Conservation (phyloP, 1,140 invertebrate species). For the Bombus soroeensis region DNA sequence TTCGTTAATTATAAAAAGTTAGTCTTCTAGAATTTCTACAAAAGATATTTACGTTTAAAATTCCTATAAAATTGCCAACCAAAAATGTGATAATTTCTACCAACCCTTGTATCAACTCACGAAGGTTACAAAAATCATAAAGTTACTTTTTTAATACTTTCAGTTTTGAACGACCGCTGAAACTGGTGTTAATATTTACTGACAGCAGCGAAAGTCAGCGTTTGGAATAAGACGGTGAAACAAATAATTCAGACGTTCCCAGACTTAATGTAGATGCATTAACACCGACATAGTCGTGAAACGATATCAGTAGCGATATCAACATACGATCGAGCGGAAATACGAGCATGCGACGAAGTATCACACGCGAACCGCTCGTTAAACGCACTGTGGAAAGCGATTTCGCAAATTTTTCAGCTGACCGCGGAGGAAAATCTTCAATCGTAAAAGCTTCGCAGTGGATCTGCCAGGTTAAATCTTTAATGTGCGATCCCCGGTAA, state of each 20-base stretch:
- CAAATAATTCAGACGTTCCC: background rate
- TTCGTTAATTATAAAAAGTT: no score
- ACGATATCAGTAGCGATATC: background rate
- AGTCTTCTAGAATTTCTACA: no score
- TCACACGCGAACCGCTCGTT: background rate
- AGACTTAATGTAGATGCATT: background rate
- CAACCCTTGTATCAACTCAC: no score
- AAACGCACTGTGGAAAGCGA: slow-evolving; percentile 1
- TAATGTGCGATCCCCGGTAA: background rate
- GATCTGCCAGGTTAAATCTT: slow-evolving; percentile 2
- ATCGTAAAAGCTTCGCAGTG: background rate
- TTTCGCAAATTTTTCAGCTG: background rate
- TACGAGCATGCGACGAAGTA: background rate
- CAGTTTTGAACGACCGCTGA: background rate
- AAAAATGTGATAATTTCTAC: no score
- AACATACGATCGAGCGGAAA: background rate
- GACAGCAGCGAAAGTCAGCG: no score
- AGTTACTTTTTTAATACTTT: background rate
- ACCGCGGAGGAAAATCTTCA: background rate
- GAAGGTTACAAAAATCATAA: background rate
- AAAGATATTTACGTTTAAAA: no score
- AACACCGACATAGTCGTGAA: background rate
- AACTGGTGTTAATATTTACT: background rate
- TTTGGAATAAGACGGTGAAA: background rate
- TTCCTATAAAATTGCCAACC: no score